Evolutionary conservation across 2,888 invertebrate species (phyloP), one percentile per base, ranked within the genome.

Genomic region (Sthenelais limicola): DNA sequence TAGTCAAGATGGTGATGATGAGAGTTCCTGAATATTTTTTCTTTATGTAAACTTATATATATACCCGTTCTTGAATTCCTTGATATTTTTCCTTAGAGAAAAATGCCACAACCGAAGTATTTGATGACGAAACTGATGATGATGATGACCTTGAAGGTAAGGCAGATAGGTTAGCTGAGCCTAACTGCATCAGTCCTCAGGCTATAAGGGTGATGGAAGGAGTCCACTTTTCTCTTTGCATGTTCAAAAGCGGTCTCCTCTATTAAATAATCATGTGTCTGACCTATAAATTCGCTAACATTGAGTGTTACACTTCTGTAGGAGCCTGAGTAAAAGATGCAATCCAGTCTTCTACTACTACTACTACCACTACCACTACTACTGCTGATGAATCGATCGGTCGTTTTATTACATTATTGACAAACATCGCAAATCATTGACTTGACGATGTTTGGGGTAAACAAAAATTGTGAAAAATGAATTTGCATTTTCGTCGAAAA

Each of bases 41-140:
- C n/a, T n/a, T n/a, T n/a, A n/a, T n/a, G n/a, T n/a, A n/a, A n/a
- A n/a, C n/a, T n/a, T n/a, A n/a, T n/a, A n/a, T n/a, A n/a, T n/a
- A n/a, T n/a, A n/a, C n/a, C n/a, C n/a, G n/a, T 62, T 38, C 24
- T 62, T 62, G 62, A 62, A 62, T 62, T 62, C 62, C 62, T 62
- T 62, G 62, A 62, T 62, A 35, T 62, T 62, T 62, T 62, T 62
- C 62, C n/a, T 35, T 62, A 62, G 62, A 33, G 38, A 62, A 62
- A 62, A 62, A 62, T 62, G 38, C 35, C 26, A 62, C 62, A 62
- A 43, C 35, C 35, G 62, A 62, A 62, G 62, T 62, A 43, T 62
- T 62, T 62, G 62, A 62, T 62, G 35, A 35, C 38, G 62, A 62
- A 38, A 38, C 62, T 38, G 62, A 62, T 62, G 62, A 62, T 62